Evolutionary conservation across 2,113 vertebrate species (phyloP).

Genomic region (Gallinago undulata): DNA sequence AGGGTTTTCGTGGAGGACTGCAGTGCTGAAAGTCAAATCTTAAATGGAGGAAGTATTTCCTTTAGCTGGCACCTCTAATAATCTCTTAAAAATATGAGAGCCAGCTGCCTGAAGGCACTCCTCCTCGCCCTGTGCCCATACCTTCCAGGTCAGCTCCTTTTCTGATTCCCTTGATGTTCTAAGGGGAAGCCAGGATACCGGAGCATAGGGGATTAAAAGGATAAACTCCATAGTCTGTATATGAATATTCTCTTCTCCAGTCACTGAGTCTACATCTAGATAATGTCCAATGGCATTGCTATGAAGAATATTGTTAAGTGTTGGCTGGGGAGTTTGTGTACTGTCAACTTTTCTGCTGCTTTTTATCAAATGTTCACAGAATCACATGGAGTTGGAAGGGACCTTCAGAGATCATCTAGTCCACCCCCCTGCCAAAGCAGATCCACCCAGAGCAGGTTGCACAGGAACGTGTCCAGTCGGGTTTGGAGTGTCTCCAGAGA

Average conservation of each 20-base stretch:
- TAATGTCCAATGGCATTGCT: not conserved
- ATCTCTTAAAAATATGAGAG: conserved; percentile 14
- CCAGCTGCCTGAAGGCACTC: not conserved
- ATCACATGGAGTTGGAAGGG: too few relatives aligned
- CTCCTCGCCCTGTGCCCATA: not conserved
- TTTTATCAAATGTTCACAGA: not conserved
- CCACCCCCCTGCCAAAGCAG: too few relatives aligned
- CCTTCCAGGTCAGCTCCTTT: not conserved
- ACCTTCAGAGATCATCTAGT: too few relatives aligned
- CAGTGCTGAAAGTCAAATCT: not conserved
- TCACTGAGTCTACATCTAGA: not conserved
- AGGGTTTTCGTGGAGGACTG: not conserved
- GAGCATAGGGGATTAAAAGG: conserved; percentile 11
- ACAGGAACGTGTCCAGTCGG: too few relatives aligned
- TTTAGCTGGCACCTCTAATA: conserved; percentile 2
- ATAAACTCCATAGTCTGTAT: not conserved
- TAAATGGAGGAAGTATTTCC: conserved; percentile 22
- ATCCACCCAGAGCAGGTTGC: too few relatives aligned
- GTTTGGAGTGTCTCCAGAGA: too few relatives aligned
- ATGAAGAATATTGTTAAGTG: not conserved
- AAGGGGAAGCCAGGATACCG: not conserved
- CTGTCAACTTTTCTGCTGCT: not conserved
- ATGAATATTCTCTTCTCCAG: not conserved
- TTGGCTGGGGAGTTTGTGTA: not conserved
- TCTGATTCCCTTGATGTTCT: not conserved